Base-by-base conservation (phyloP, 1,140 invertebrate species). In the Solenopsis fugax region DNA sequence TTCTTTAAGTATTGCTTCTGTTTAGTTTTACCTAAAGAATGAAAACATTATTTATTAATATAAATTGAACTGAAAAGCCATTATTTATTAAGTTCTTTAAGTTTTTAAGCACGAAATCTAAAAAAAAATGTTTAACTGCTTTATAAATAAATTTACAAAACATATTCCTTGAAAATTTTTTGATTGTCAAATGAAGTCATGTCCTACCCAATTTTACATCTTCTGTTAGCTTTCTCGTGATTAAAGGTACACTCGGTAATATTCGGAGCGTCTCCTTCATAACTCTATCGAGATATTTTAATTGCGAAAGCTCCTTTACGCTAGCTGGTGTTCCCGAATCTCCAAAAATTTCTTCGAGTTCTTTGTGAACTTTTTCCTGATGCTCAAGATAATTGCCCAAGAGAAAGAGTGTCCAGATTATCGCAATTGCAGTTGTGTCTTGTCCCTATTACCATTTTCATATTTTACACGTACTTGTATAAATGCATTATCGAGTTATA, bases 401-500 rank as follows among this genome's bases (percentile, higher is more conserved):
- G 34, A 94, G 91, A 86, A 96, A 96, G 0, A 97, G 82, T 2
- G 95, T 92, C 94, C 96, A 97, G 52, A 93, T 93, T 1, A 97
- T 94, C 1, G 94, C 96, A 34, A 95, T 93, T 0, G 96, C 95
- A n/a, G 97, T 97, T 18, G 97, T 97, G 87, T 98, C 97, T 41
- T 96, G 95, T 1, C 96, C 96, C 94, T 93, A 18, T 80, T 84
- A 62, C 24, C 4, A 72, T 34, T 58, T 48, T 37, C 16, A 34
- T 58, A 69, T 41, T 54, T 6, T 7, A 80, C 58, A 29, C 29
- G 29, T 56, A 56, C 2, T 41, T 41, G 41, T 41, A 41, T 41
- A 56, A n/a, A 13, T 16, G 48, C 1, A 56, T n/a, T 48, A 62
- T 3, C 7, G 7, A 41, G 3, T 48, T 48, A 58, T 45, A 67